Base-by-base conservation (phyloP, 53 echinoderm and acorn worm species). In the Crossaster papposus region DNA sequence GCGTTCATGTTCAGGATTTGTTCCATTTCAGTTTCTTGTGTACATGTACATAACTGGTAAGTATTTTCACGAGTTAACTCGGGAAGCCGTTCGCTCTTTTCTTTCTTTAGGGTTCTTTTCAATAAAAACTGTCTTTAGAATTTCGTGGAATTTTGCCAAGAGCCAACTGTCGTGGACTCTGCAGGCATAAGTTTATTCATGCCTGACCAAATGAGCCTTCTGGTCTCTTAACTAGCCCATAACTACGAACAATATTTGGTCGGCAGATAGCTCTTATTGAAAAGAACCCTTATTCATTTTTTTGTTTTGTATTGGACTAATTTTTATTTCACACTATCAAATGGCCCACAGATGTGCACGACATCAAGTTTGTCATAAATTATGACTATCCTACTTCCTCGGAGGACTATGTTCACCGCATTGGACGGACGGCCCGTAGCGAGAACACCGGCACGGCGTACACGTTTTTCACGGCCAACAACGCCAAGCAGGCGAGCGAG, bases 341-440 rank as follows among this genome's bases (percentile, higher is more conserved):
- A 70, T 32, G 24, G 13, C 37, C 30, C 36, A 88, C 91, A 95
- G 98, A 98, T 94, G 98, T 98, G 63, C 72, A 79, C 15, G 98
- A 98, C 94, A 96, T 98, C 92, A 98, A 96, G 83, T 98, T 98
- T 94, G 98, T 98, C 93, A 98, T 98, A 85, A 98, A 98, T 89
- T 98, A 98, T 89, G 98, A 98, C 98, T 98, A 98, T 92, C 98
- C 98, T 26, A 93, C 90, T 79, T 93, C 93, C 9, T 95, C 98
- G 11, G 98, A 98, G 88, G 98, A 98, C 91, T 98, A 98, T 71
- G 96, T 98, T n/a, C 98, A 98, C 91, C 98, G 98, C 55, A 98
- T 98, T 81, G 98, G 98, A 88, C 96, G 98, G 30, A 98, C 98
- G 23, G 98, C 98, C 20, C 96, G 98, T 54, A 98, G 98, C 77